These are phyloP conservation scores for Eustalomyia histrio DNA, from an alignment of 2,888 invertebrate genomes.

Conservation along the genomic window DNA sequence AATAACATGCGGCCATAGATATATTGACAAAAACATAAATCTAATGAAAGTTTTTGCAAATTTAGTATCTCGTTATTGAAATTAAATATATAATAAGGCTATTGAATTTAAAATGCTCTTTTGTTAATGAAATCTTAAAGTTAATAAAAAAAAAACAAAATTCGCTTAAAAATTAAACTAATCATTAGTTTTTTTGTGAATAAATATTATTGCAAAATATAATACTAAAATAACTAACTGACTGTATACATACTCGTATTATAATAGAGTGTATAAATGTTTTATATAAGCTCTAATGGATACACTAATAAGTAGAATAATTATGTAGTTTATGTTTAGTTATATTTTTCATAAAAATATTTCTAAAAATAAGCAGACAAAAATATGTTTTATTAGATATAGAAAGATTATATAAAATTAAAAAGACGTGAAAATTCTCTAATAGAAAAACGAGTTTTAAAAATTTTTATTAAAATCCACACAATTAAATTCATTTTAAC, in stretches of 20 bases:
- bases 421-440: background rate
- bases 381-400: slow-evolving; percentile 12
- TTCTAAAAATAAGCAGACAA: slow-evolving; percentile 32
- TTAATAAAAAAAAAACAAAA: background rate
- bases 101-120: background rate
- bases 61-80: too few species aligned
- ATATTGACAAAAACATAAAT: too few species aligned
- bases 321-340: slow-evolving; percentile 19
- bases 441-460: background rate
- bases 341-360: slow-evolving; percentile 30
- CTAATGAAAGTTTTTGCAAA: too few species aligned
- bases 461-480: too few species aligned
- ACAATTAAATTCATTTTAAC: too few species aligned
- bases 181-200: slow-evolving; percentile 20
- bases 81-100: background rate
- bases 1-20: too few species aligned
- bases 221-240: slow-evolving; percentile 33
- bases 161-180: slow-evolving; percentile 6
- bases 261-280: slow-evolving; percentile 18
- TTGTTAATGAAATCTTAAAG: background rate
- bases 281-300: slow-evolving; percentile 36
- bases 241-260: slow-evolving; percentile 17
- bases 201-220: slow-evolving; percentile 55
- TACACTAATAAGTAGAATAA: slow-evolving; percentile 43
- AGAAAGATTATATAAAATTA: background rate